Conservation (phyloP, 2,113 vertebrate species). For the Leuciscus idus region DNA sequence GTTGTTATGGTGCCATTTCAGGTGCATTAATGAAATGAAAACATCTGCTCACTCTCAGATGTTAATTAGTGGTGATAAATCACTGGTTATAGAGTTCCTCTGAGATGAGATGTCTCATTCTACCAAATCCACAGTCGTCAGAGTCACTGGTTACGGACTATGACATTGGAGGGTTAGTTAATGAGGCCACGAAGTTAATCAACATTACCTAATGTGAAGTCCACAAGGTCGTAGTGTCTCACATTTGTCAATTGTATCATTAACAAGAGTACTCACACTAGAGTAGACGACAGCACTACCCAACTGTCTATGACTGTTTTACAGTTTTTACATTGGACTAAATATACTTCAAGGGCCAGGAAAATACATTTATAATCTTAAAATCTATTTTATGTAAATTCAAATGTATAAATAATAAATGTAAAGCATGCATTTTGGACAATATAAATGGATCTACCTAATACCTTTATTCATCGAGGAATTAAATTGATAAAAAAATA, state of each 20-base stretch:
- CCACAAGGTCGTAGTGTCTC: background rate
- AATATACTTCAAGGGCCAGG: too few relatives aligned
- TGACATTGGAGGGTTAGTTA: background rate
- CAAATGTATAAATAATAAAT: too few relatives aligned
- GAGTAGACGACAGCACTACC: too few relatives aligned
- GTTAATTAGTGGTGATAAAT: conserved; percentile 47
- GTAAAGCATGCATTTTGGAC: too few relatives aligned
- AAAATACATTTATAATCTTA: too few relatives aligned
- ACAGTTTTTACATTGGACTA: too few relatives aligned
- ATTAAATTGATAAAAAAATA: too few relatives aligned
- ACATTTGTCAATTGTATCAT: background rate
- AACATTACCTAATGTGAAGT: background rate
- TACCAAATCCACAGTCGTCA: background rate
- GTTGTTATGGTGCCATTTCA: conserved; percentile 12
- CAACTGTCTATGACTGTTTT: too few relatives aligned
- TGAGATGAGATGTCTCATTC: conserved; percentile 26
- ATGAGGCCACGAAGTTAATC: conserved; percentile 1
- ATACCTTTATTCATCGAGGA: too few relatives aligned
- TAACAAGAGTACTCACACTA: background rate
- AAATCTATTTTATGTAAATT: too few relatives aligned
- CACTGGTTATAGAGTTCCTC: conserved; percentile 3
- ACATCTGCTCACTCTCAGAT: conserved; percentile 43
- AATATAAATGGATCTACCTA: too few relatives aligned
- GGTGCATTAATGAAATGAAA: conserved; percentile 44
- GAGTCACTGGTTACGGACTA: background rate